Conservation (phyloP, 2,113 vertebrate genomes). For the Nothoprocta perdicaria region DNA sequence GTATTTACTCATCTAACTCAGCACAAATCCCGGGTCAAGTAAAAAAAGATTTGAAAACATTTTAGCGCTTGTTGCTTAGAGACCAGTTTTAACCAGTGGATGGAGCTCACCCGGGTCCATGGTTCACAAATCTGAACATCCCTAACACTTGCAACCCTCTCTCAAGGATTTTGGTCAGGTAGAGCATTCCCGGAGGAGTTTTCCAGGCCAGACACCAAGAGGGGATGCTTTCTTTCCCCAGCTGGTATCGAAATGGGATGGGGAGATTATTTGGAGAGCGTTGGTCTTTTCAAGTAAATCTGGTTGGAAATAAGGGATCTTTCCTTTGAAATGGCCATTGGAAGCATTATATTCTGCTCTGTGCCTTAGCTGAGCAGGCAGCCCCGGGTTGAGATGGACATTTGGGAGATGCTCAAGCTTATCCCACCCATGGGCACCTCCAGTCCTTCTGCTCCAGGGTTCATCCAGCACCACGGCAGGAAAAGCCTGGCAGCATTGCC, state of each 20-base stretch:
- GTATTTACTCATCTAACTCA: slow-evolving; percentile 64
- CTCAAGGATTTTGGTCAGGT: neutral
- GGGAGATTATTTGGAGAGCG: neutral
- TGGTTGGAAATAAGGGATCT: neutral
- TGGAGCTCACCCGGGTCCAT: neutral
- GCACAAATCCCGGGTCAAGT: slow-evolving; percentile 62
- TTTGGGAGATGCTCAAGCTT: neutral
- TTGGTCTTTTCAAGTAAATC: neutral
- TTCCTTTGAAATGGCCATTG: neutral
- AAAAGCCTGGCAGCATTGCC: neutral
- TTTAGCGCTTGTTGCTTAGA: slow-evolving; percentile 58
- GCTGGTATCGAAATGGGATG: neutral
- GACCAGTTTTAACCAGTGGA: slow-evolving; percentile 46
- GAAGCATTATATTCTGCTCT: neutral
- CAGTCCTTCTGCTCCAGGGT: neutral
- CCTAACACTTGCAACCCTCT: neutral
- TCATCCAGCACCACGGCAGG: neutral
- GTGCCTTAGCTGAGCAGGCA: neutral
- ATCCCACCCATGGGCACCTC: neutral
- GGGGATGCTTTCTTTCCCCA: neutral
- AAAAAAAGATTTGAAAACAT: slow-evolving; percentile 42
- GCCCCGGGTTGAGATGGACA: neutral
- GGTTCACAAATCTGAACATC: neutral
- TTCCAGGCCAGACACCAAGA: neutral
- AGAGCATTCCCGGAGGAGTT: neutral